Evolutionary conservation across 2,888 invertebrate genomes (phyloP), one percentile per base, ranked within the genome.

Genomic region (Tenthredo livida): DNA sequence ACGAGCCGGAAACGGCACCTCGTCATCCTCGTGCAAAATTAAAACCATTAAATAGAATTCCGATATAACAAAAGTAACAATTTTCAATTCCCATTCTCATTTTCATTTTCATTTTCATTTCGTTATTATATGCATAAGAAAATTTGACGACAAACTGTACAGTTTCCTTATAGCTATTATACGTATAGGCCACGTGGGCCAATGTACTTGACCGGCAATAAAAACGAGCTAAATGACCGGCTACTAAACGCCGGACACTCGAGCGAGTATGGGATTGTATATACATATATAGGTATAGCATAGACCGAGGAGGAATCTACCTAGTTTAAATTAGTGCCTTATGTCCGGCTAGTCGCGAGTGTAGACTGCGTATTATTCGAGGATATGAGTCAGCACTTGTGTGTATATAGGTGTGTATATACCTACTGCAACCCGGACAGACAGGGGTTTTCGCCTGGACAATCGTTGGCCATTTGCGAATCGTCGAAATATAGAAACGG

Each of bases 381-480:
- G 40, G 80, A 37, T 43, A 65, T 85, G 80, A 82, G 65, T 85
- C 58, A 75, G 50, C 73, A n/a, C n/a, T 4, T 3, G 86, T 15
- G 47, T 37, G 37, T 37, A 7, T 37, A 7, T 37, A 7, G 6
- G 37, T 7, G 40, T 33, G 33, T 33, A 5, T 33, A 37, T 7
- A 37, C 7, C 2, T 7, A 6, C 12, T 43, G 10, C 2, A 21
- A 87, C 87, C 87, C 87, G 89, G 29, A n/a, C n/a, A n/a, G n/a
- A n/a, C 29, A 29, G 29, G 89, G 88, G 87, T 88, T 50, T 40
- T 40, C 17, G n/a, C 2, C 33, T 50, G n/a, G 3, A 90, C 89
- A 90, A 90, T 91, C 90, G 89, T 88, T 86, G 89, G 88, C 90
- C 91, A 90, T 91, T 89, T 87, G 87, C 87, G 88, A 88, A 85